Evolutionary conservation across 1,140 invertebrate genomes (phyloP), one percentile per base, ranked within the genome.

Genomic region (Idris sp.): DNA sequence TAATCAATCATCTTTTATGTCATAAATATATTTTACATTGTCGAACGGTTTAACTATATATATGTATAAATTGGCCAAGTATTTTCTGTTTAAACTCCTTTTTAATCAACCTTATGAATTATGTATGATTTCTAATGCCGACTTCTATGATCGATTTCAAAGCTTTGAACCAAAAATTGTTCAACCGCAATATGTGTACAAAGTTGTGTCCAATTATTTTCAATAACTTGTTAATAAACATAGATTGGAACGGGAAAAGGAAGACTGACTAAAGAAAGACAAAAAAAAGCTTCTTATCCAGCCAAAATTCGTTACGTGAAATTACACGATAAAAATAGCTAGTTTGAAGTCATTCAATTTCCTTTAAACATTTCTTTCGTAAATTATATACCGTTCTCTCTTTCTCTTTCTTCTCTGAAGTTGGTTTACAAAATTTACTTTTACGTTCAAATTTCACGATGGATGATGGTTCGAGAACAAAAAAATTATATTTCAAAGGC

Each of bases 401-500:
- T 31, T 15, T 15, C n/a, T n/a, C n/a, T n/a, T n/a, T 33, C 28
- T 30, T 22, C 41, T 72, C 58, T 58, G 51, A 71, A 49, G 51
- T 64, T 56, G 11, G 43, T 46, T 54, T 51, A 61, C 56, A 36
- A 49, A 56, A 65, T 65, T 51, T 74, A 49, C 38, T 65, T 61
- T 36, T 53, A 16, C 58, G 44, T 59, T 73, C 44, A 59, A 65
- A 64, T 65, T 58, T 62, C 35, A 30, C 22, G 46, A 58, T 25
- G 11, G 25, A 62, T 64, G 58, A 59, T 48, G 44, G 49, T 40
- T 49, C 36, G 14, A n/a, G 25, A 49, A n/a, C n/a, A n/a, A n/a
- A n/a, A 58, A 72, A 64, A 65, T 64, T 73, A 73, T 73, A 59
- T 65, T 53, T 73, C 59, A 59, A 65, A 73, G 69, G 46, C 51